phyloP scores from a whole-genome alignment of 2,113 vertebrate genomes.

The Pavo muticus region DNA sequence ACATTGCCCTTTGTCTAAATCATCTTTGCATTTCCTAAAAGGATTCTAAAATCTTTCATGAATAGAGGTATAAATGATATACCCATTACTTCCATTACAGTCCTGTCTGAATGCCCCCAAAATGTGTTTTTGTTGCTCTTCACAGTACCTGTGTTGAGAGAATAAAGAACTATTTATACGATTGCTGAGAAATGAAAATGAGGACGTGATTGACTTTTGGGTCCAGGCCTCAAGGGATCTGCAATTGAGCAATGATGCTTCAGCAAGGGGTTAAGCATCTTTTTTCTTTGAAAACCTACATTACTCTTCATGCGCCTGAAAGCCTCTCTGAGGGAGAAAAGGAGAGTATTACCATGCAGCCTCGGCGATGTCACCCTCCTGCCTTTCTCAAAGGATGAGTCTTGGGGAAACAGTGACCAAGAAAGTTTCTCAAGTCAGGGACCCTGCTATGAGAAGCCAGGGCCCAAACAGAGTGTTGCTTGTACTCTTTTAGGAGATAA shows the following conservation, averaged over 20 bases:
- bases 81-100: neutral
- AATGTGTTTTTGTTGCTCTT: neutral
- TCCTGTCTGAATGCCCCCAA: neutral
- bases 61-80: neutral
- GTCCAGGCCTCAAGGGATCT: neutral
- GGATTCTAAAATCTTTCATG: neutral
- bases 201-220: neutral
- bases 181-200: neutral
- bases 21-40: neutral
- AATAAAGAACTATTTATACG: neutral
- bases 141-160: neutral
- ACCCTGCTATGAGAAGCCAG: neutral
- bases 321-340: neutral
- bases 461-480: neutral
- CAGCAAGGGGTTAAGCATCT: neutral
- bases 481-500: neutral
- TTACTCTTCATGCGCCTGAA: neutral
- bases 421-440: neutral
- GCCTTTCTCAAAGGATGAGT: neutral
- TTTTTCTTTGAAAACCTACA: neutral
- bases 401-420: neutral
- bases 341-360: accelerated
- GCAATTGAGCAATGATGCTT: neutral
- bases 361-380: neutral
- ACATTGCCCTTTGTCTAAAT: neutral